These are phyloP conservation scores for Drosophila melanogaster DNA, from an alignment of 1,140 invertebrate species.

Conservation along the genomic window Release_6_plus_ISO1_MT NT_033777.3:6639501-6640000, in stretches of 20 bases:
- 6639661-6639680: constrained; percentile 69
- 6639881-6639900: not conserved
- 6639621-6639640: constrained; percentile 68
- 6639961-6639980: not conserved
- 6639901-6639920: not conserved
- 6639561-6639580: constrained; percentile 48
- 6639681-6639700: constrained; percentile 27
- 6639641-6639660: constrained; percentile 80
- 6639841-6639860: constrained; percentile 1
- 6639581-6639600: constrained; percentile 28
- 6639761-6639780: constrained; percentile 22
- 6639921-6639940: no score
- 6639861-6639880: constrained; percentile 1
- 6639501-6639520: constrained; percentile 74
- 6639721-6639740: constrained; percentile 63
- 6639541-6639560: constrained; percentile 76
- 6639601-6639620: constrained; percentile 43
- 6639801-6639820: constrained; percentile 13
- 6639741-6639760: constrained; percentile 21
- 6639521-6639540: constrained; percentile 79
- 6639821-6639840: constrained; percentile 25
- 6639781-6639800: not conserved
- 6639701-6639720: constrained; percentile 43
- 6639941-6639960: not conserved
- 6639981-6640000: no score